Conservation (phyloP, 2,888 invertebrate species). For the Hetaerina titia region DNA sequence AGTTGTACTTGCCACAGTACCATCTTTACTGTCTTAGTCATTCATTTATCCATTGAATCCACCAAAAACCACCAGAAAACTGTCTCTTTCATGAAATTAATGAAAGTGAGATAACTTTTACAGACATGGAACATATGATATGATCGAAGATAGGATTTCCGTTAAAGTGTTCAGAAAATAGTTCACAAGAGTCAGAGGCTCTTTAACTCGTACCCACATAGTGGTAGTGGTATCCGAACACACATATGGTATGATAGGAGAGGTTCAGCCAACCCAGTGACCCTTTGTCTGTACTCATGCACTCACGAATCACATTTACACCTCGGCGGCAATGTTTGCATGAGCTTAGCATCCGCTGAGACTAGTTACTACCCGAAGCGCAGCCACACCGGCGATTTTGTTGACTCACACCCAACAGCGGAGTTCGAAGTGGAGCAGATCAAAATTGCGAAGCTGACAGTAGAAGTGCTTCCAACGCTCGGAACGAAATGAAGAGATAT, state of each 20-base stretch:
- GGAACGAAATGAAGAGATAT: background rate
- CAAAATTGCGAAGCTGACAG: slow-evolving; percentile 23
- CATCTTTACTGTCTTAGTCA: too few relatives aligned
- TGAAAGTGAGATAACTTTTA: background rate
- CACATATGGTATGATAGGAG: background rate
- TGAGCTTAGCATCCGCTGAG: slow-evolving; percentile 7
- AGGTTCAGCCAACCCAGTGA: background rate
- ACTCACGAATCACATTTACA: background rate
- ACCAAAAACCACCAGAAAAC: too few relatives aligned
- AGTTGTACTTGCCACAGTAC: too few relatives aligned
- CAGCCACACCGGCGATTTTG: background rate
- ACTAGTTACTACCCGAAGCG: background rate
- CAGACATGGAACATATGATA: background rate
- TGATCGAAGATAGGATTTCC: background rate
- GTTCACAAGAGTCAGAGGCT: background rate
- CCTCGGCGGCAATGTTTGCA: slow-evolving; percentile 1
- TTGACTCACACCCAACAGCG: background rate
- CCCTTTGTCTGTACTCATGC: background rate
- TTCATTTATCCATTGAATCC: too few relatives aligned
- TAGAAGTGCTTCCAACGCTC: background rate
- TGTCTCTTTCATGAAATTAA: too few relatives aligned
- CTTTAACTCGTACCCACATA: background rate
- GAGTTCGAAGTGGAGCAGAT: background rate
- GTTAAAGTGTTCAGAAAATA: background rate
- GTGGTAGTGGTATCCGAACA: background rate